Percentiles rank a stretch among this genome's conserved stretches.
Evolutionary conservation across 2,113 vertebrate genomes (phyloP).

Genomic region (Corynorhinus townsendii): DNA sequence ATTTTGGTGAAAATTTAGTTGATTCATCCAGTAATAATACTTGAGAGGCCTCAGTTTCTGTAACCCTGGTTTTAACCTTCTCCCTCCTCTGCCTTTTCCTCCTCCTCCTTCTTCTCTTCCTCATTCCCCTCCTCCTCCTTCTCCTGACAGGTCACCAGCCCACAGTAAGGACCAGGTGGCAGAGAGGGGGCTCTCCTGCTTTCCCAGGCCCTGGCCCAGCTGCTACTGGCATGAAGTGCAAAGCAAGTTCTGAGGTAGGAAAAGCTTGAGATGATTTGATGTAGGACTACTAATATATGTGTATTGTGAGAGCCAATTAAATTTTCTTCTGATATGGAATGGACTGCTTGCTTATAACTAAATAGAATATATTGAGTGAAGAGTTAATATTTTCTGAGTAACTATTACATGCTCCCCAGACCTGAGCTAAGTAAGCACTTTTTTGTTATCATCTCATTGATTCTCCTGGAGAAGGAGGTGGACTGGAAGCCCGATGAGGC

Average conservation of each 20-base stretch:
- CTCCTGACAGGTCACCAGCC: background rate
- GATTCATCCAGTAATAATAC: background rate
- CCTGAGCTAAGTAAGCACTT: background rate
- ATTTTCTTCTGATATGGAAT: background rate
- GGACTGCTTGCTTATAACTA: constrained; percentile 46
- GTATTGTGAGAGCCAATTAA: constrained; percentile 1
- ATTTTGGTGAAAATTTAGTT: background rate
- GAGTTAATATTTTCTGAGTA: constrained; percentile 7
- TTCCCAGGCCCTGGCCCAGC: background rate
- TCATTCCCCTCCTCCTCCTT: background rate
- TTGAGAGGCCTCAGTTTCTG: background rate
- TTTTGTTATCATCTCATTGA: background rate
- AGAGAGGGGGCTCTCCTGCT: background rate
- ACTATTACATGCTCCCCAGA: background rate
- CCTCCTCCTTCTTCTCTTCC: rapidly evolving
- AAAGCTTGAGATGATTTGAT: background rate
- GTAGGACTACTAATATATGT: background rate
- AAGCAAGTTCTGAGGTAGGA: background rate
- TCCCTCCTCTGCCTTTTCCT: background rate
- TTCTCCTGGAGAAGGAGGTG: background rate
- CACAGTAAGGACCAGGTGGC: background rate
- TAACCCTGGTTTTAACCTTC: background rate
- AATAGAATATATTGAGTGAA: background rate
- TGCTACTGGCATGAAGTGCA: background rate
- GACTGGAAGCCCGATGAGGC: background rate